These are phyloP conservation scores for Ptychochromis oligacanthus DNA, from an alignment of 2,113 vertebrate species.

Conservation along the genomic window DNA sequence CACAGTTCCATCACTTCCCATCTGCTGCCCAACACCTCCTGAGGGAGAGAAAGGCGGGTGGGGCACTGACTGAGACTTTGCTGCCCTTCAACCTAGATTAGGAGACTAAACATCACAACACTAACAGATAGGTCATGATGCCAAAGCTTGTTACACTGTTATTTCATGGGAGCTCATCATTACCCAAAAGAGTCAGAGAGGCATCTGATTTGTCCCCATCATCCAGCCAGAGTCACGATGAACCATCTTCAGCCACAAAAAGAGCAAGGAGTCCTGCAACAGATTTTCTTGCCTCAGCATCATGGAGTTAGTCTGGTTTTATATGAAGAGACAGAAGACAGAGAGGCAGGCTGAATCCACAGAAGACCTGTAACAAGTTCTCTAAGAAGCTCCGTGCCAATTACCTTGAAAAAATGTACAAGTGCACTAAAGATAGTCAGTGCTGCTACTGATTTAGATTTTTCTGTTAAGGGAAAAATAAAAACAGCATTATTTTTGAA, in stretches of 20 bases:
- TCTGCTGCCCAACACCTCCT: slow-evolving; percentile 74
- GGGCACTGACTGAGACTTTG: background rate
- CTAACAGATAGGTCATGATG: background rate
- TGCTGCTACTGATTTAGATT: too few species aligned
- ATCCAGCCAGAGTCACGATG: background rate
- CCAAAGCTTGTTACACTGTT: background rate
- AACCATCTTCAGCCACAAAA: background rate
- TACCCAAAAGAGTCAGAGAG: background rate
- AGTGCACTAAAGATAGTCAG: too few species aligned
- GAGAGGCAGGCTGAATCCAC: background rate
- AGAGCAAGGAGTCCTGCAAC: background rate
- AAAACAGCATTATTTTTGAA: too few species aligned
- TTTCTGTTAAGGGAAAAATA: too few species aligned
- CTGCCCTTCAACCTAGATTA: slow-evolving; percentile 22
- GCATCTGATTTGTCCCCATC: background rate
- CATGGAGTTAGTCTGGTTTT: background rate
- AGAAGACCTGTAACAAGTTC: background rate
- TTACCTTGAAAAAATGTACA: too few species aligned
- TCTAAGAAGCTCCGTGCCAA: background rate
- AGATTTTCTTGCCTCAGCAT: background rate
- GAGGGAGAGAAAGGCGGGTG: slow-evolving; percentile 26
- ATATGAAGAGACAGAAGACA: background rate
- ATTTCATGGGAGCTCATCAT: background rate
- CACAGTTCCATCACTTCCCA: slow-evolving; percentile 76
- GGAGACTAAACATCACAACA: slow-evolving; percentile 18